These are phyloP conservation scores for Apomyelois bistriatella DNA, from an alignment of 2,888 invertebrate genomes.

Conservation along the genomic window DNA sequence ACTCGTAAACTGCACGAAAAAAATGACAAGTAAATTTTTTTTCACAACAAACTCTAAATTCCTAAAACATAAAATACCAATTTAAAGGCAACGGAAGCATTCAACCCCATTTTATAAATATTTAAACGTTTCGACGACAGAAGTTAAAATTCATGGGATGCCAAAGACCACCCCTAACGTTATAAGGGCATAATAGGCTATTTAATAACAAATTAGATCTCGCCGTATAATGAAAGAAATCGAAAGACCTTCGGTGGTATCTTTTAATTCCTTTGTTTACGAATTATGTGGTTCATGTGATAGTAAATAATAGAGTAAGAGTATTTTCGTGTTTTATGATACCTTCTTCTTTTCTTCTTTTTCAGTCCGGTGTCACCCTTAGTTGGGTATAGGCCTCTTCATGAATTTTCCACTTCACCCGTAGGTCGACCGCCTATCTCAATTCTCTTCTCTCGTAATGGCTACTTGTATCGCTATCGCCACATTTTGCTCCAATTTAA, in stretches of 20 bases:
- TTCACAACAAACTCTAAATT: neutral
- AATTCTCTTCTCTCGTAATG: no score
- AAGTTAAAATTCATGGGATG: slow-evolving; percentile 72
- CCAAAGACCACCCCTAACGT: slow-evolving; percentile 55
- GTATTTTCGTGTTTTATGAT: no score
- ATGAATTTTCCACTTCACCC: no score
- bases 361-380: no score
- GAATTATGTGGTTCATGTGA: slow-evolving; percentile 28
- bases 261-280: slow-evolving; percentile 37
- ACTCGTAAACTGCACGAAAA: no score
- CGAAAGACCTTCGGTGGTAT: slow-evolving; percentile 28
- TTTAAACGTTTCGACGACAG: slow-evolving; percentile 58
- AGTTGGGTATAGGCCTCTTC: no score
- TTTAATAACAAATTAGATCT: slow-evolving; percentile 76
- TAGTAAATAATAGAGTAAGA: neutral
- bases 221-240: slow-evolving; percentile 48
- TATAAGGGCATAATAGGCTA: slow-evolving; percentile 67
- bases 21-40: neutral
- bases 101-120: slow-evolving; percentile 52
- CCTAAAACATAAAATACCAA: slow-evolving; percentile 22
- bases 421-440: no score
- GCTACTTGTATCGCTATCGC: no score
- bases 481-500: no score
- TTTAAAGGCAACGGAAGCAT: slow-evolving; percentile 43
- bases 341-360: no score